These are phyloP conservation scores for Acrossocheilus wenchowensis DNA, from an alignment of 2,797 vertebrate species.

Conservation along the genomic window DNA sequence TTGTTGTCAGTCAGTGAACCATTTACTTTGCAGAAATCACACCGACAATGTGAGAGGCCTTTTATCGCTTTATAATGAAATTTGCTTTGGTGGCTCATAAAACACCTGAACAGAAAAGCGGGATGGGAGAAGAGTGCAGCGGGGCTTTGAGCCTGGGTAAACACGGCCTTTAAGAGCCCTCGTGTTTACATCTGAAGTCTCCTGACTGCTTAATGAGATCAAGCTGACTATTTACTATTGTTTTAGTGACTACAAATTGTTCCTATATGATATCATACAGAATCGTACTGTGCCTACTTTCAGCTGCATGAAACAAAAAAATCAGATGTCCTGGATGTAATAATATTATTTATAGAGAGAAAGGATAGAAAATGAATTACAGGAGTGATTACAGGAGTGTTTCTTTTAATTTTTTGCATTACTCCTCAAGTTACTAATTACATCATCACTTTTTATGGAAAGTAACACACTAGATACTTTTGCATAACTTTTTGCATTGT, in stretches of 20 bases:
- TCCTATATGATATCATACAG: slow-evolving; percentile 36
- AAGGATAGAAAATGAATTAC: not conserved
- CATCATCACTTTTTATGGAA: not conserved
- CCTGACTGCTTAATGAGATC: slow-evolving; percentile 48
- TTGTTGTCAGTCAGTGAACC: slow-evolving; percentile 43
- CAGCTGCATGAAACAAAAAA: slow-evolving; percentile 2
- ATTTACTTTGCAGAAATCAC: slow-evolving; percentile 42
- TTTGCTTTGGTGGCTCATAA: slow-evolving; percentile 46
- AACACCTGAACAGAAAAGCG: slow-evolving; percentile 38
- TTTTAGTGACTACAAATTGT: slow-evolving; percentile 25
- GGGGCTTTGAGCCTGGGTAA: slow-evolving; percentile 33
- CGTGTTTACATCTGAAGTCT: slow-evolving; percentile 49
- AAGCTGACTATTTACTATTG: slow-evolving; percentile 41
- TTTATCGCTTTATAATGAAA: slow-evolving; percentile 53
- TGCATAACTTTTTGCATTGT: not conserved
- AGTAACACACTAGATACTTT: not conserved
- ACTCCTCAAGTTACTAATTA: not conserved
- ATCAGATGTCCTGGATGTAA: slow-evolving; percentile 1
- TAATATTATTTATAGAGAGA: slow-evolving; percentile 9
- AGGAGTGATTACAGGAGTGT: not conserved
- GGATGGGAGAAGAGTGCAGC: slow-evolving; percentile 3
- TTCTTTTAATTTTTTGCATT: not conserved
- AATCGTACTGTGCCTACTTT: not conserved
- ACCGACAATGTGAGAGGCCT: slow-evolving; percentile 20
- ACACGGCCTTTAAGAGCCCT: slow-evolving; percentile 26